Evolutionary conservation across 53 echinoderm and acorn worm species (phyloP).

Genomic region (Echinometra lucunter): DNA sequence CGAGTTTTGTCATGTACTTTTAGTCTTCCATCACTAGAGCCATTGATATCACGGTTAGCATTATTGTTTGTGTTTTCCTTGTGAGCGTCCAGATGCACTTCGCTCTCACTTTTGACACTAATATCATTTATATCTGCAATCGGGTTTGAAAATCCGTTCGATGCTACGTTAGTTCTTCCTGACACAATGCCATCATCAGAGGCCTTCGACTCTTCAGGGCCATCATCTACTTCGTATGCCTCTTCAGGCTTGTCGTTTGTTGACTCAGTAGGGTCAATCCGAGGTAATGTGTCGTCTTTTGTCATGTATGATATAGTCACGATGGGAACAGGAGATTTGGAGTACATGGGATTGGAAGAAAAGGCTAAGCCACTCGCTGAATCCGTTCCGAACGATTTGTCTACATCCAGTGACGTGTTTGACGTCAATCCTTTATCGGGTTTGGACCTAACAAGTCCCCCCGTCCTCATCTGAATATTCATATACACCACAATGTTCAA

Average conservation of each 20-base stretch:
- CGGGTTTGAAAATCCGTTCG: slow-evolving; percentile 29
- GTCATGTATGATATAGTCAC: slow-evolving; percentile 28
- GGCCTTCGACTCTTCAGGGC: slow-evolving; percentile 3
- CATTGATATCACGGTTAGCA: not conserved
- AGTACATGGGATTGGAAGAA: not conserved
- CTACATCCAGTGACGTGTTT: not conserved
- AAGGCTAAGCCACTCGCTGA: slow-evolving; percentile 39
- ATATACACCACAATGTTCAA: slow-evolving; percentile 77
- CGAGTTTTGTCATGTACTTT: not conserved
- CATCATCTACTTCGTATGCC: slow-evolving; percentile 8
- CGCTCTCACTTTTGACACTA: not conserved
- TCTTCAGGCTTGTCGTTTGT: not conserved
- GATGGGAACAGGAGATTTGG: slow-evolving; percentile 27
- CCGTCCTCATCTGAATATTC: slow-evolving; percentile 76
- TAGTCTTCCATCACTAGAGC: not conserved
- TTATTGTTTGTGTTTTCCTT: slow-evolving; percentile 6
- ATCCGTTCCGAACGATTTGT: slow-evolving; percentile 38
- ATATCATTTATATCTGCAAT: not conserved
- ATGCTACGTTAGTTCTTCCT: not conserved
- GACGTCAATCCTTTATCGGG: slow-evolving; percentile 7
- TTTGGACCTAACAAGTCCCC: slow-evolving; percentile 69
- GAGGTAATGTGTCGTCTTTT: not conserved
- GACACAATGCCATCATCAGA: slow-evolving; percentile 37
- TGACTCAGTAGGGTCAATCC: not conserved
- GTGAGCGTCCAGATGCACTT: not conserved